phyloP scores from a whole-genome alignment of 2,113 vertebrate genomes.

The Peromyscus polionotus region DNA sequence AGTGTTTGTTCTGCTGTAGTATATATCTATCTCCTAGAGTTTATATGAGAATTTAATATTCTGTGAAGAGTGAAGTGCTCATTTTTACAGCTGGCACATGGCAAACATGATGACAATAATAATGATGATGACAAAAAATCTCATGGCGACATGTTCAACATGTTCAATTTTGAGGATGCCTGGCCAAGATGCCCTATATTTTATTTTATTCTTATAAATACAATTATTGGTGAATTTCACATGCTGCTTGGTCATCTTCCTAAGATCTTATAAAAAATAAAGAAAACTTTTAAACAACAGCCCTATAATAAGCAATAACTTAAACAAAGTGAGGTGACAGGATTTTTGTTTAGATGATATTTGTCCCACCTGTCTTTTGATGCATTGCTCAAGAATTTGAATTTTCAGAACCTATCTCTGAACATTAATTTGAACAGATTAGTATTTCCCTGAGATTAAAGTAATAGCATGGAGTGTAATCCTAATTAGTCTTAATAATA shows the following conservation, averaged over 20 bases:
- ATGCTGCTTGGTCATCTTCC: not conserved
- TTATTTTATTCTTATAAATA: not conserved
- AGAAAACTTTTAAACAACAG: not conserved
- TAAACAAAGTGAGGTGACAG: not conserved
- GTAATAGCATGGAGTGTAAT: not conserved
- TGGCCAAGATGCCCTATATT: not conserved
- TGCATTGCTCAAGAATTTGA: not conserved
- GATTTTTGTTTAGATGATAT: not conserved
- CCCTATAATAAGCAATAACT: not conserved
- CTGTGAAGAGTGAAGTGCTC: not conserved
- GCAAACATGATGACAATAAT: not conserved
- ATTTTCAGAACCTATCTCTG: slow-evolving; percentile 38
- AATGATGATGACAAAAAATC: not conserved
- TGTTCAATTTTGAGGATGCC: slow-evolving; percentile 15
- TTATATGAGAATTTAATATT: slow-evolving; percentile 10
- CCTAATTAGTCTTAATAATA: too few species aligned
- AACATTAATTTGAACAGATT: slow-evolving; percentile 41
- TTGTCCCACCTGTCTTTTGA: not conserved
- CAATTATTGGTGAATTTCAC: not conserved
- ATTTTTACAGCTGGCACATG: not conserved
- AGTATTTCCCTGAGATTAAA: slow-evolving; percentile 22
- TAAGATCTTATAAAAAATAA: slow-evolving; percentile 20
- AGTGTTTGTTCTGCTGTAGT: not conserved
- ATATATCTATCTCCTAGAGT: not conserved
- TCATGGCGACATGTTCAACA: not conserved